These are phyloP conservation scores for Lagorchestes hirsutus DNA, from an alignment of 2,797 vertebrate genomes.

Conservation along the genomic window DNA sequence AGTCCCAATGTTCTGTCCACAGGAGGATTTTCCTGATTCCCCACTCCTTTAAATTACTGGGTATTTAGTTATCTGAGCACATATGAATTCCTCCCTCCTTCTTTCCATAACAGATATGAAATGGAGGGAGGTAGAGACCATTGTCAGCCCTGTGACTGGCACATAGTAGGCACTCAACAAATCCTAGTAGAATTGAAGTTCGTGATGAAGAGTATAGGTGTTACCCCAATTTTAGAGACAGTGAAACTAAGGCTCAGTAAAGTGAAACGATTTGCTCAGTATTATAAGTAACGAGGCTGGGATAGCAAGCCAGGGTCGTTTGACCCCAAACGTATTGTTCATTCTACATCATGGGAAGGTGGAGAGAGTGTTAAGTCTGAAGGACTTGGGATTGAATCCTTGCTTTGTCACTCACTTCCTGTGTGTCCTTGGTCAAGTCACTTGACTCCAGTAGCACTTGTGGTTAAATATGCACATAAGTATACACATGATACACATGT, in stretches of 20 bases:
- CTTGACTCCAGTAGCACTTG: not conserved
- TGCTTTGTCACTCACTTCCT: slow-evolving; percentile 9
- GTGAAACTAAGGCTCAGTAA: slow-evolving; percentile 18
- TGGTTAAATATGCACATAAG: not conserved
- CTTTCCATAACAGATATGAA: not conserved
- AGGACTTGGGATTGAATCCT: not conserved
- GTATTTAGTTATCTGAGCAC: not conserved
- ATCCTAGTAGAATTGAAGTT: not conserved
- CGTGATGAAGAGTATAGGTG: not conserved
- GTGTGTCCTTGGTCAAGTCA: not conserved
- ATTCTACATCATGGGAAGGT: not conserved
- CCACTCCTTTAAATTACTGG: not conserved
- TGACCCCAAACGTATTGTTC: not conserved
- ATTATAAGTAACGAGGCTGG: not conserved
- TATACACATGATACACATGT: not conserved
- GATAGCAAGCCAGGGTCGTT: not conserved
- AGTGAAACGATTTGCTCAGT: not conserved
- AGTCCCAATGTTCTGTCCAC: not conserved
- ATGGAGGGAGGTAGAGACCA: not conserved
- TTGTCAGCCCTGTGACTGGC: not conserved
- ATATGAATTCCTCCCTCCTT: not conserved
- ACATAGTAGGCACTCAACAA: not conserved
- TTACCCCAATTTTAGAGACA: not conserved
- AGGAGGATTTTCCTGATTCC: not conserved
- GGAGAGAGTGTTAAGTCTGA: not conserved